phyloP scores from a whole-genome alignment of 2,113 vertebrate species.

The Hippopotamus amphibius region DNA sequence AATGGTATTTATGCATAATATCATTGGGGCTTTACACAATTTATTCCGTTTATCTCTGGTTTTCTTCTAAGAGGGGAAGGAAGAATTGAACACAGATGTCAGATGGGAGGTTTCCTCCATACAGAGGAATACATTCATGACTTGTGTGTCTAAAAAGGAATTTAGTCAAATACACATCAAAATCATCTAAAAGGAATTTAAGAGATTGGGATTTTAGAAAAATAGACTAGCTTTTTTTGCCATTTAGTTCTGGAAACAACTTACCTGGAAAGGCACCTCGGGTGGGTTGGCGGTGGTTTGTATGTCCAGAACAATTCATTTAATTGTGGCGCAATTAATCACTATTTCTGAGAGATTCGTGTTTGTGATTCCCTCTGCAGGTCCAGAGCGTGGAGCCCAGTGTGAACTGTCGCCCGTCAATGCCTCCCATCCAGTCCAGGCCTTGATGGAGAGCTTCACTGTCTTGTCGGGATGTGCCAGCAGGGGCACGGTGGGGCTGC shows the following conservation, averaged over 20 bases:
- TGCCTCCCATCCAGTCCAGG: slow-evolving; percentile 93
- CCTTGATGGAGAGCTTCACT: slow-evolving; percentile 93
- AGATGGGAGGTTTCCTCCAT: slow-evolving; percentile 44
- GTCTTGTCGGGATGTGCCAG: slow-evolving; percentile 95
- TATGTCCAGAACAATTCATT: neutral
- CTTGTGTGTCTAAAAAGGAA: neutral
- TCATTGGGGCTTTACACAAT: neutral
- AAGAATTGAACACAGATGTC: slow-evolving; percentile 43
- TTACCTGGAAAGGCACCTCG: neutral
- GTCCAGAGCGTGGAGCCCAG: slow-evolving; percentile 87
- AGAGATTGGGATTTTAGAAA: neutral
- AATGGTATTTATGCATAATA: slow-evolving; percentile 33
- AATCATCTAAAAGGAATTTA: neutral
- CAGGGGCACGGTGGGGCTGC: slow-evolving; percentile 90
- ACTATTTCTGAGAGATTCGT: neutral
- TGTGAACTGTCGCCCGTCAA: slow-evolving; percentile 93
- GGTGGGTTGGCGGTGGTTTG: neutral
- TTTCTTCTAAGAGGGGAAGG: slow-evolving; percentile 44
- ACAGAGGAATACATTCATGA: neutral
- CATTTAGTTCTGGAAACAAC: slow-evolving; percentile 27
- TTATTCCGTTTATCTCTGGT: slow-evolving; percentile 40
- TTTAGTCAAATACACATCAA: slow-evolving; percentile 26
- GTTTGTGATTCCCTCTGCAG: slow-evolving; percentile 83
- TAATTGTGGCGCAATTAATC: neutral
- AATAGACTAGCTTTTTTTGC: neutral